phyloP scores from a whole-genome alignment of 2,113 vertebrate genomes.

The Macquaria australasica region DNA sequence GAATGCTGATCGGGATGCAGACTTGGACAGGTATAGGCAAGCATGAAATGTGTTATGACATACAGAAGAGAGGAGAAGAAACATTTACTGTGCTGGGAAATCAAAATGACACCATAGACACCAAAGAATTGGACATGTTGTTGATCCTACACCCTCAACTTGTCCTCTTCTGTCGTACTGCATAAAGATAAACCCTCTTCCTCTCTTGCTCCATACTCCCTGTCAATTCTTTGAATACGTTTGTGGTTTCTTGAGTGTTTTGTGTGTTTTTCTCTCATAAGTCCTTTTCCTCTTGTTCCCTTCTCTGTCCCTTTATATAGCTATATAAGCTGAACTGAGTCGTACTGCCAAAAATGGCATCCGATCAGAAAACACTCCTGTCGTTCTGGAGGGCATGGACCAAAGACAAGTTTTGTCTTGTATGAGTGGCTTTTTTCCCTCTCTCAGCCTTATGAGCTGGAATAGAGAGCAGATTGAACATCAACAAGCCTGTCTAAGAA shows the following conservation, averaged over 20 bases:
- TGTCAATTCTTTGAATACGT: background rate
- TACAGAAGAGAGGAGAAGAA: conserved; percentile 8
- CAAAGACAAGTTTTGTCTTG: too few species aligned
- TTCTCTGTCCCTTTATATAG: background rate
- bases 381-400: too few species aligned
- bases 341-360: too few species aligned
- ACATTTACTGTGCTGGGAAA: conserved; percentile 36
- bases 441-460: background rate
- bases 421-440: background rate
- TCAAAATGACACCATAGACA: conserved; percentile 24
- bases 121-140: background rate
- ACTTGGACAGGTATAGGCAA: background rate
- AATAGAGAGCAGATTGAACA: background rate
- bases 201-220: background rate
- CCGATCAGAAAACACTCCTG: too few species aligned
- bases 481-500: background rate
- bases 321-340: background rate
- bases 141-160: conserved; percentile 15
- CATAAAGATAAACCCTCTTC: background rate
- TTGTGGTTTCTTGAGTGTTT: background rate
- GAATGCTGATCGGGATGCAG: conserved; percentile 20
- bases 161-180: conserved; percentile 13
- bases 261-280: background rate
- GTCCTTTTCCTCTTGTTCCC: background rate
- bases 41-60: conserved; percentile 32